phyloP scores from a whole-genome alignment of 2,888 invertebrate genomes.

The Griposia aprilina region DNA sequence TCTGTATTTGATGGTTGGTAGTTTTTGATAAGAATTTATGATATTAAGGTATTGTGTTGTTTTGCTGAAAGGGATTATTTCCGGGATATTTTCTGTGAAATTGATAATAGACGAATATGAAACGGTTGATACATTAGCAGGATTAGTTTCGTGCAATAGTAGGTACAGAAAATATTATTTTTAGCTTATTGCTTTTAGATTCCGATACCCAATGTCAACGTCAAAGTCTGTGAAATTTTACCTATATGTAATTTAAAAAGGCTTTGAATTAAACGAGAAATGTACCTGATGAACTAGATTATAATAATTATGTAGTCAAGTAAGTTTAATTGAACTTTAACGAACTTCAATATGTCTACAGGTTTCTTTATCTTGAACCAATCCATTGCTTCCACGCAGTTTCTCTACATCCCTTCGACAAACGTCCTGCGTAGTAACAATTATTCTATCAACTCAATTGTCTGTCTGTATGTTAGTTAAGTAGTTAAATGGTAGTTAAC shows the following conservation, averaged over 20 bases:
- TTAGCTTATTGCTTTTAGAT: neutral
- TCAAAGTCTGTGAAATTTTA: no score
- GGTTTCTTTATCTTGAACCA: neutral
- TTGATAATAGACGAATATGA: constrained; percentile 1
- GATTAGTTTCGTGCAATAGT: constrained; percentile 8
- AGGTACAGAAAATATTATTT: neutral
- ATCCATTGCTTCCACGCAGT: neutral
- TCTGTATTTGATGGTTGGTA: constrained; percentile 46
- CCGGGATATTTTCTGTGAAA: constrained; percentile 6
- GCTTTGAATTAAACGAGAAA: neutral
- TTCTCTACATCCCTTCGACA: neutral
- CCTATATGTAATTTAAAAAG: neutral
- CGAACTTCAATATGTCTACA: neutral
- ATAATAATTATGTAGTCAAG: neutral
- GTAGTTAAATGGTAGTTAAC: constrained; percentile 24
- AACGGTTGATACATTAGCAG: constrained; percentile 7
- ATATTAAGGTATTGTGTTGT: constrained; percentile 39
- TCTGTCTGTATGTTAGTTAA: constrained; percentile 28
- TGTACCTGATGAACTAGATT: neutral
- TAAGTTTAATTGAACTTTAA: neutral
- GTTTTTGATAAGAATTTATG: constrained; percentile 63
- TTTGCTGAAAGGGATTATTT: constrained; percentile 17
- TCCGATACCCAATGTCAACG: no score
- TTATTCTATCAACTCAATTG: constrained; percentile 59
- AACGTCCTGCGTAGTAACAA: constrained; percentile 20